Percentiles rank a stretch among this genome's conserved stretches.
Evolutionary conservation across 2,888 invertebrate genomes (phyloP).

Genomic region (Athalia cordata): DNA sequence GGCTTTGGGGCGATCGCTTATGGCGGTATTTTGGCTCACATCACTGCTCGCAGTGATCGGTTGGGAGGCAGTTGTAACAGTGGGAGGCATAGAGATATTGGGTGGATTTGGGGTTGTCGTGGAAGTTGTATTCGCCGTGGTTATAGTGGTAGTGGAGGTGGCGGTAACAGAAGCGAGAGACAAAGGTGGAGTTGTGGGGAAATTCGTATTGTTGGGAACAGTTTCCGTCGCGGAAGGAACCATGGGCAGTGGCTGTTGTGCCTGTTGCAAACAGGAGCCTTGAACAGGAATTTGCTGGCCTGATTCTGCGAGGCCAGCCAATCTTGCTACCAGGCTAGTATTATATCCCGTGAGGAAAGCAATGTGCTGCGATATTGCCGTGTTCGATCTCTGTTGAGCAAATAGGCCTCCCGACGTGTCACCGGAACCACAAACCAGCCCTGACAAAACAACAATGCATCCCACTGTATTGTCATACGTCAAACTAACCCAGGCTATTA

Average conservation of each 20-base stretch:
- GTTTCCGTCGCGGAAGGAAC: constrained; percentile 59
- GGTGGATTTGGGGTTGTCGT: constrained; percentile 59
- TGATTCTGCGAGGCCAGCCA: constrained; percentile 67
- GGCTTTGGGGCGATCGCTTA: constrained; percentile 89
- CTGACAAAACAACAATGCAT: constrained; percentile 58
- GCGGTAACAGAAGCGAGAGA: constrained; percentile 54
- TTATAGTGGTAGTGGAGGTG: constrained; percentile 55
- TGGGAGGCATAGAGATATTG: constrained; percentile 58
- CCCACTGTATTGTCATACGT: constrained; percentile 34
- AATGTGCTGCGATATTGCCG: constrained; percentile 72
- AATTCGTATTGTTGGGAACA: constrained; percentile 57
- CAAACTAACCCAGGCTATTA: constrained; percentile 25
- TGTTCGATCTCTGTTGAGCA: constrained; percentile 69
- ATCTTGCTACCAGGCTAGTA: constrained; percentile 28
- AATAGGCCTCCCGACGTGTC: constrained; percentile 72
- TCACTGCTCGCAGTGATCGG: constrained; percentile 76
- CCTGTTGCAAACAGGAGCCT: constrained; percentile 40
- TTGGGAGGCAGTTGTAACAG: constrained; percentile 65
- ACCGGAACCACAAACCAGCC: constrained; percentile 71
- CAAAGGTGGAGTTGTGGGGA: constrained; percentile 57
- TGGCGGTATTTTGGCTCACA: constrained; percentile 82
- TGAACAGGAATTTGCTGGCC: constrained; percentile 36
- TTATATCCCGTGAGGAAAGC: constrained; percentile 69
- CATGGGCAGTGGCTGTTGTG: constrained; percentile 55
- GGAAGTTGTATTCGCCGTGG: constrained; percentile 55